Evolutionary conservation across 2,113 vertebrate species (phyloP), one percentile per base, ranked within the genome.

Genomic region (Podarcis cretensis): DNA sequence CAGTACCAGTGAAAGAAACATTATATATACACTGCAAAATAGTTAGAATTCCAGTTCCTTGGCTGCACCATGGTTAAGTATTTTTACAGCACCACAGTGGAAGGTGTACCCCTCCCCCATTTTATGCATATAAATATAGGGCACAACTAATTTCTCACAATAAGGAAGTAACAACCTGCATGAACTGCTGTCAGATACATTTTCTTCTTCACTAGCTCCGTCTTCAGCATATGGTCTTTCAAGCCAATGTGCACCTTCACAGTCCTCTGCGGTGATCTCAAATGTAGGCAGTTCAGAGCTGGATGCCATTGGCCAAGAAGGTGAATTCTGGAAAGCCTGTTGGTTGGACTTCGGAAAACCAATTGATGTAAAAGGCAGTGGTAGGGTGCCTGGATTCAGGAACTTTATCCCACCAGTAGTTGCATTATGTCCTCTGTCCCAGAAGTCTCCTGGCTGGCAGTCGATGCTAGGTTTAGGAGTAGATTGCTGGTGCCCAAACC

Each of bases 401-500:
- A 99, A 98, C 98, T 98, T 98, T 97, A 97, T 97, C 93, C 92
- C 96, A 95, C 88, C 95, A 83, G 95, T 95, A 92, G 96, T 92
- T 95, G 96, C 95, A 89, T 97, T 97, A 89, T 97, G 96, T 91
- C 92, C 95, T 94, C 97, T 96, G 81, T 96, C 97, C 95, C 98
- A 98, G 95, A 98, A 97, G 92, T 98, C 98, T 96, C 95, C 97
- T 91, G 97, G 97, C 92, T 97, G 98, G 92, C 95, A 97, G 93
- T 96, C 97, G 89, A 63, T 79, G 40, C 96, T 80, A n/a, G 96
- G 94, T 85, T 94, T 95, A 92, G 97, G 96, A 92, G 98, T 96
- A 83, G 97, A 97, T 2, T 98, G 95, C 94, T 98, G 98, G 96
- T 99, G 98, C 96, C 98, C 98, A 96, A 99, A 99, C 98, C 98